Conservation (phyloP, 2,888 invertebrate species). For the Cabera pusaria region DNA sequence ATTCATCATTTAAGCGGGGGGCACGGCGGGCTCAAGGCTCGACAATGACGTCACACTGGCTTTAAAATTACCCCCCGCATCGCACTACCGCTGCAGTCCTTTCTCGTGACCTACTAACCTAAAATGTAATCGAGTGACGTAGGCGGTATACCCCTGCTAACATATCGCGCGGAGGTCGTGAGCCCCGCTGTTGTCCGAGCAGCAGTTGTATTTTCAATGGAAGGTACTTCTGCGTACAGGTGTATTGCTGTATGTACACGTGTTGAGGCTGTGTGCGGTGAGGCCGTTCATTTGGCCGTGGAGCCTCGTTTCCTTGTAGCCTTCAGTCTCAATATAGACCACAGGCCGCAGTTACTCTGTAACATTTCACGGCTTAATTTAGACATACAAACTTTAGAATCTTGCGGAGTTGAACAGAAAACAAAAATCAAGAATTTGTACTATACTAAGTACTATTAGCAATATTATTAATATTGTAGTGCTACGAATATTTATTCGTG, state of each 20-base stretch:
- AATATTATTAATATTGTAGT: too few relatives aligned
- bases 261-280: slow-evolving; percentile 27
- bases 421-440: too few relatives aligned
- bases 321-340: slow-evolving; percentile 31
- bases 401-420: too few relatives aligned
- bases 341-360: slow-evolving; percentile 29
- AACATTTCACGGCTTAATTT: slow-evolving; percentile 32
- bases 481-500: too few relatives aligned
- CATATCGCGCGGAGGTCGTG: slow-evolving; percentile 32
- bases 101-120: slow-evolving; percentile 77
- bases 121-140: slow-evolving; percentile 75
- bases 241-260: slow-evolving; percentile 36
- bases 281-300: slow-evolving; percentile 39
- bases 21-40: slow-evolving; percentile 53
- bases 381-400: slow-evolving; percentile 14
- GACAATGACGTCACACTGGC: slow-evolving; percentile 66
- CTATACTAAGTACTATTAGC: too few relatives aligned
- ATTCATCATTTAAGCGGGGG: slow-evolving; percentile 71
- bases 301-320: slow-evolving; percentile 38
- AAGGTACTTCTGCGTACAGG: slow-evolving; percentile 55
- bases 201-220: slow-evolving; percentile 68
- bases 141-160: slow-evolving; percentile 61
- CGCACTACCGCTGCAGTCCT: slow-evolving; percentile 65
- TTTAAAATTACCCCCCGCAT: slow-evolving; percentile 64
- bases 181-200: slow-evolving; percentile 37